Percentiles rank a stretch among this genome's conserved stretches.
Evolutionary conservation across 2,888 invertebrate genomes (phyloP).

Genomic region (Caenorhabditis japonica): DNA sequence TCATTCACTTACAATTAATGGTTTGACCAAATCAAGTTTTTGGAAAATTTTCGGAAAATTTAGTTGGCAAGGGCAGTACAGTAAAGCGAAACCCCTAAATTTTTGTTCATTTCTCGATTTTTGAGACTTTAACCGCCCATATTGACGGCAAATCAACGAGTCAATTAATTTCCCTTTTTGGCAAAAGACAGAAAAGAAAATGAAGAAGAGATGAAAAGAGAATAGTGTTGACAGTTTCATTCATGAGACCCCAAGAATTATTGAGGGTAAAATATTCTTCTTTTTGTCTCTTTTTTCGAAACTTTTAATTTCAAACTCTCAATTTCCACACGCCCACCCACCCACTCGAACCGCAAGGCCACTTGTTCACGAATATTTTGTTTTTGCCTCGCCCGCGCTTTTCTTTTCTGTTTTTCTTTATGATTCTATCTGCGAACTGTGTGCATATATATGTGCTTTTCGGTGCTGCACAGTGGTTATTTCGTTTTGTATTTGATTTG

Average conservation of each 20-base stretch:
- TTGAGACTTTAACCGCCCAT: conserved; percentile 27
- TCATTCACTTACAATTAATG: too few relatives aligned
- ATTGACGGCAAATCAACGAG: too few relatives aligned
- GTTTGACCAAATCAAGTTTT: too few relatives aligned
- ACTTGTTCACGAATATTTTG: conserved; percentile 54
- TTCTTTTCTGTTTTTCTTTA: conserved; percentile 11
- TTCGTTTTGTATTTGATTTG: conserved; percentile 3
- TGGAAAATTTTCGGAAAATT: conserved; percentile 5
- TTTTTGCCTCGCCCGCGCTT: conserved; percentile 35
- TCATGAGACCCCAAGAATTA: too few relatives aligned
- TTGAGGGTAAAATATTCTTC: too few relatives aligned
- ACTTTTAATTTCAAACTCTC: too few relatives aligned
- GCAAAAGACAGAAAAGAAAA: too few relatives aligned
- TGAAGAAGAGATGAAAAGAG: too few relatives aligned
- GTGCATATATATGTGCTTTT: conserved; percentile 41
- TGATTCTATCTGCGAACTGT: conserved; percentile 41
- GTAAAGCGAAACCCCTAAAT: conserved; percentile 23
- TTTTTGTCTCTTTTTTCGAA: background rate
- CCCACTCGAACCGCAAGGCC: conserved; percentile 22
- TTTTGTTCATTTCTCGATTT: conserved; percentile 40
- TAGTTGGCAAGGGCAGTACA: too few relatives aligned
- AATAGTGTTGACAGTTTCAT: conserved; percentile 24
- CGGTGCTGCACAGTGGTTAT: conserved; percentile 17
- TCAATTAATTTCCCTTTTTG: too few relatives aligned
- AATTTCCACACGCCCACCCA: too few relatives aligned